Conservation (phyloP, 2,888 invertebrate genomes). For the Elegia similella region DNA sequence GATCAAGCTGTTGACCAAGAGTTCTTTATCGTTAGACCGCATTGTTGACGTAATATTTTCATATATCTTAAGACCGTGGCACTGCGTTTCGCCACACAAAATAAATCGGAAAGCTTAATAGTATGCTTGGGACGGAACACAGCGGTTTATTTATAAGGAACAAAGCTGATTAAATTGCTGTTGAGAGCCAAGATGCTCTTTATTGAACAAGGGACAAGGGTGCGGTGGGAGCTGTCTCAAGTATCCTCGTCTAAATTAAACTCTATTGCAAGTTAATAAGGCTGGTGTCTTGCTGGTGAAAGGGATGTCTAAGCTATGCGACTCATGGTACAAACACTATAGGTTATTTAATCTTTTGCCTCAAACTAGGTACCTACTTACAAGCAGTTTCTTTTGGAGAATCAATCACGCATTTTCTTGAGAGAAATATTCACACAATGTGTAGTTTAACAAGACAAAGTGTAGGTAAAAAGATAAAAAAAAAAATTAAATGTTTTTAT, state of each 20-base stretch:
- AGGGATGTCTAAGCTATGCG: too few species aligned
- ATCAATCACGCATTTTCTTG: background rate
- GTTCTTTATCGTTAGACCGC: too few species aligned
- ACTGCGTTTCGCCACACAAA: conserved; percentile 12
- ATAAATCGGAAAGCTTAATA: conserved; percentile 32
- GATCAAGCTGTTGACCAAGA: too few species aligned
- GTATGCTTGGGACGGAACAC: conserved; percentile 41
- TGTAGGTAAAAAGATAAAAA: too few species aligned
- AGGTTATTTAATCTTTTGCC: background rate
- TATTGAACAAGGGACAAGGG: conserved; percentile 33
- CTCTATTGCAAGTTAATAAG: background rate
- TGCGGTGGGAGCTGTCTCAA: background rate
- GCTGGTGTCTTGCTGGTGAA: too few species aligned
- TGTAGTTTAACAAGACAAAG: too few species aligned
- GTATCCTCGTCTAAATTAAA: background rate
- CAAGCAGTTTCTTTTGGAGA: background rate
- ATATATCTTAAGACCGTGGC: too few species aligned
- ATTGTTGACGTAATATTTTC: too few species aligned
- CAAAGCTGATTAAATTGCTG: conserved; percentile 65
- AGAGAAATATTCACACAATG: background rate
- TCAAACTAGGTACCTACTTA: conserved; percentile 5
- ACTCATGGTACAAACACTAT: too few species aligned
- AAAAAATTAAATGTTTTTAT: too few species aligned
- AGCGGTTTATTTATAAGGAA: conserved; percentile 56
- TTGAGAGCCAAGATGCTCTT: conserved; percentile 48